Evolutionary conservation across 1,140 invertebrate species (phyloP), one percentile per base, ranked within the genome.

Genomic region (Megathymus violae): DNA sequence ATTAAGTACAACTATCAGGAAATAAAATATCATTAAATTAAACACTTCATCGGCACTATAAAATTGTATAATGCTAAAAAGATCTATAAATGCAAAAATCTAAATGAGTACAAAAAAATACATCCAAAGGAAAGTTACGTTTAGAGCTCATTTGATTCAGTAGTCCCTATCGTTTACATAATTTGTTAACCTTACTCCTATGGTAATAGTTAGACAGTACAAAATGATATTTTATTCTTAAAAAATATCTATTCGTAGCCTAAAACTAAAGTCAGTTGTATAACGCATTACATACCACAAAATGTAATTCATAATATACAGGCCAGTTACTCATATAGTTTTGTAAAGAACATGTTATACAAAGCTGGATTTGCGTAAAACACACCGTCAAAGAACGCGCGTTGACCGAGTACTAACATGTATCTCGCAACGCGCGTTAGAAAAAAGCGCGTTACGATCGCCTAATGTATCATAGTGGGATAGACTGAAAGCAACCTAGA

Each of bases 131-230:
- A 88, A 85, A 83, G 78, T 73, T 78, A 80, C 67, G 27, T 71
- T 82, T 80, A 80, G 80, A 87, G 85, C 78, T 89, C 83, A 76
- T 86, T 88, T 87, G 81, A 77, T 87, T 85, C 78, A 82, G 44
- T 78, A 79, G 61, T 81, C 70, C 80, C 74, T 86, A 82, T 82
- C 74, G 69, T 85, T 85, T 80, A 87, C 76, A 86, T 74, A 76
- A 78, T 78, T 87, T 88, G 85, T 90, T 88, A 88, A 86, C 71
- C 88, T 88, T 88, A 90, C 34, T 65, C 46, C 85, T 90, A 90
- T 87, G 85, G 85, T 90, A 88, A 88, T 89, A 84, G 81, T 83
- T 87, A 90, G 83, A 88, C 85, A 90, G 88, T 90, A 90, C 85
- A 90, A 90, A 90, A 90, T 88, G 85, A 90, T 90, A 88, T 86